Evolutionary conservation across 2,797 vertebrate species (phyloP).

Genomic region (Mus caroli): DNA sequence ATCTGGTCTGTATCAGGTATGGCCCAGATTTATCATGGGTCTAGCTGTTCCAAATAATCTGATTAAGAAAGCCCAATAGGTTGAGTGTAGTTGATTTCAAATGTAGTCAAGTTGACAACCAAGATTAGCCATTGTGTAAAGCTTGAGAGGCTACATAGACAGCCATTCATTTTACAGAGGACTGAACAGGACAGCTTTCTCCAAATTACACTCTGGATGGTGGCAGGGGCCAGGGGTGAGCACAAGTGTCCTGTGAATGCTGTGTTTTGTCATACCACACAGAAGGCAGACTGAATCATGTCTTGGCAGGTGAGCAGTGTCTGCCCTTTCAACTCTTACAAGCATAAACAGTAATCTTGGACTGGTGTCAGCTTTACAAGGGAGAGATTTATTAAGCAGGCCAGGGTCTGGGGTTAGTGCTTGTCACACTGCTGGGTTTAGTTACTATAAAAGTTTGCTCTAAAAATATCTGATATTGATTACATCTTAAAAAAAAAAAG

Average conservation of each 20-base stretch:
- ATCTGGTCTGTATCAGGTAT: not conserved
- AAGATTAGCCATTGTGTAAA: not conserved
- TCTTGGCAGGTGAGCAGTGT: conserved; percentile 74
- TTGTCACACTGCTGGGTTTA: conserved; percentile 63
- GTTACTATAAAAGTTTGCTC: conserved; percentile 70
- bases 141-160: not conserved
- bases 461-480: conserved; percentile 71
- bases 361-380: conserved; percentile 64
- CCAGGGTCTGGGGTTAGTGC: conserved; percentile 39
- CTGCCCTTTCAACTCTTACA: conserved; percentile 64
- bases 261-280: not conserved
- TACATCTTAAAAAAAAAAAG: not conserved
- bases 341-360: conserved; percentile 66
- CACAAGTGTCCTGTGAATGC: conserved; percentile 15
- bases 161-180: conserved; percentile 23
- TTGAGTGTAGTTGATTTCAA: not conserved
- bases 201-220: not conserved
- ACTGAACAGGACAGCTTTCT: not conserved
- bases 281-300: conserved; percentile 51
- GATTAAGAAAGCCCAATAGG: not conserved
- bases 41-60: not conserved
- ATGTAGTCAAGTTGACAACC: not conserved
- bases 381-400: conserved; percentile 76
- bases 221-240: not conserved
- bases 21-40: not conserved